Evolutionary conservation across 2,888 invertebrate genomes (phyloP).

Genomic region (Amblyjoppa fuscipennis): DNA sequence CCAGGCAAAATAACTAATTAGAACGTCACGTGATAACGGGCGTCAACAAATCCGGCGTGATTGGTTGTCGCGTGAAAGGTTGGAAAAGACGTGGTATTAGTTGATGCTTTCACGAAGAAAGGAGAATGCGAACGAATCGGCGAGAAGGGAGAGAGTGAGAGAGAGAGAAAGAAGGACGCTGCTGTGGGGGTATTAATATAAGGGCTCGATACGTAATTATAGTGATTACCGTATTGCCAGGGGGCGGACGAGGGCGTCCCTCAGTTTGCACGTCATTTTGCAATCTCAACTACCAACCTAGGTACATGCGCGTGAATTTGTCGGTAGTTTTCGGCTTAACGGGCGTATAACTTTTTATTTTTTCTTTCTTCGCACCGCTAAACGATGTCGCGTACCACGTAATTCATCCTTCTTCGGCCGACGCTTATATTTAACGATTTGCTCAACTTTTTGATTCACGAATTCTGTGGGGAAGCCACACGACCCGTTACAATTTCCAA

Average conservation of each 20-base stretch:
- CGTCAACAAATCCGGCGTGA: conserved; percentile 76
- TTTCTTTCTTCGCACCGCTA: conserved; percentile 48
- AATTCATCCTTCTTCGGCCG: conserved; percentile 10
- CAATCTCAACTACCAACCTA: conserved; percentile 82
- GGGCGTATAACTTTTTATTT: conserved; percentile 40
- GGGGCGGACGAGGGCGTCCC: conserved; percentile 85
- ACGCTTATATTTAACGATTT: background rate
- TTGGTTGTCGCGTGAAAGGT: conserved; percentile 78
- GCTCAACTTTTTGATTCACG: background rate
- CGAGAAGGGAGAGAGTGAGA: conserved; percentile 56
- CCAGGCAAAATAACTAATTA: conserved; percentile 66
- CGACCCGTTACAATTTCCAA: background rate
- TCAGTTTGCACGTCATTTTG: conserved; percentile 85
- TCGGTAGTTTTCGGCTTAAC: conserved; percentile 76
- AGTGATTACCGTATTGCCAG: conserved; percentile 85
- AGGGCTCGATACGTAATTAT: conserved; percentile 85
- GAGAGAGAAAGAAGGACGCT: conserved; percentile 78
- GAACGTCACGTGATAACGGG: conserved; percentile 63
- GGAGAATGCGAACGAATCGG: conserved; percentile 67
- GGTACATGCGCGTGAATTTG: conserved; percentile 82
- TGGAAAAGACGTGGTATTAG: conserved; percentile 70
- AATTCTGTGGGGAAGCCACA: background rate
- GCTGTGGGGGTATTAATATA: conserved; percentile 84
- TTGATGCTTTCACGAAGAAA: conserved; percentile 69
- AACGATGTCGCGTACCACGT: conserved; percentile 53